phyloP scores from a whole-genome alignment of 1,140 invertebrate species.

The Sinonovacula constricta region DNA sequence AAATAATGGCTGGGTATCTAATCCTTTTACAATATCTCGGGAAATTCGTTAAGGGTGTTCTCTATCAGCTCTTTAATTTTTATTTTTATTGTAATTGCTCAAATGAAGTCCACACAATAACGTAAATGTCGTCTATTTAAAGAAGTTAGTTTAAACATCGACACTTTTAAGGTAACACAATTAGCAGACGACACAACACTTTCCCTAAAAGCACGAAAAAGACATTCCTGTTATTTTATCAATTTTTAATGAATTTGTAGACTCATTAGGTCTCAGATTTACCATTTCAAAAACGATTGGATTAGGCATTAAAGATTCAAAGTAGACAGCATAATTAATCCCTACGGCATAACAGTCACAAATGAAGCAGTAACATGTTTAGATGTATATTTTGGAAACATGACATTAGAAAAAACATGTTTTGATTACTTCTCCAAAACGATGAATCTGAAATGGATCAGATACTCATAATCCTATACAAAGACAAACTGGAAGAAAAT shows the following conservation, averaged over 20 bases:
- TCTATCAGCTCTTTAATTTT: slow-evolving; percentile 11
- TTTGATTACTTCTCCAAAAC: not conserved
- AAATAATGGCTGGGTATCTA: slow-evolving; percentile 14
- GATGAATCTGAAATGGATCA: slow-evolving; percentile 9
- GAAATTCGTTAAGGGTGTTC: slow-evolving; percentile 29
- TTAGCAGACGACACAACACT: slow-evolving; percentile 14
- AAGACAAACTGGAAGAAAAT: not conserved
- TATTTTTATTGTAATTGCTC: slow-evolving; percentile 15
- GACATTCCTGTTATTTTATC: not conserved
- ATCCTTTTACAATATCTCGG: not conserved
- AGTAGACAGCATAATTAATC: not conserved
- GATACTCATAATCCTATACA: too few relatives aligned
- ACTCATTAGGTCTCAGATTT: not conserved
- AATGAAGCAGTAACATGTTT: slow-evolving; percentile 19
- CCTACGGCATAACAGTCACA: not conserved
- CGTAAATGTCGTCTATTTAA: not conserved
- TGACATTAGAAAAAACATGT: not conserved
- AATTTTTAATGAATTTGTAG: slow-evolving; percentile 8
- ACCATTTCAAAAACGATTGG: slow-evolving; percentile 1
- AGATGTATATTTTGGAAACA: slow-evolving; percentile 19
- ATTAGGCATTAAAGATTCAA: not conserved
- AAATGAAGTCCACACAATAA: slow-evolving; percentile 3
- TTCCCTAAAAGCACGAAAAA: not conserved
- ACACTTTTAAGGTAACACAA: slow-evolving; percentile 2
- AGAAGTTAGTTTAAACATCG: not conserved